Evolutionary conservation across 2,888 invertebrate species (phyloP), one percentile per base, ranked within the genome.

Genomic region (Ariolimax columbianus): DNA sequence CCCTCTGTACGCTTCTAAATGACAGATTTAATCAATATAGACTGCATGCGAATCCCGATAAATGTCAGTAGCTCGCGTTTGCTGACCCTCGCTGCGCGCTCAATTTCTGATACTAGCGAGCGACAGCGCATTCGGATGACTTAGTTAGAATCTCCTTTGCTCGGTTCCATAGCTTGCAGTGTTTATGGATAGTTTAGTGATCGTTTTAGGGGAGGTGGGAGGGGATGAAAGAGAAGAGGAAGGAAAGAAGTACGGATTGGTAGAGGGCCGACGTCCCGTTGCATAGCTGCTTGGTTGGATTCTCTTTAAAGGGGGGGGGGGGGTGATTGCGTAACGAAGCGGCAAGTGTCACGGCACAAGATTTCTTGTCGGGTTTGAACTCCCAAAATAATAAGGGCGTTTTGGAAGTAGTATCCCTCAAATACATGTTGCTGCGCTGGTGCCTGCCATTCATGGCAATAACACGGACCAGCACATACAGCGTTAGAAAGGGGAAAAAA

Each of bases 131-230:
- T 73, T 47, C n/a, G 14, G 43, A 73, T 73, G 43, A 73, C 73
- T 43, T 73, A n/a, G 43, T 73, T 43, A 47, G n/a, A 73, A 73
- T 43, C 73, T 73, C 73, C 43, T 73, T 73, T 73, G 73, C 47
- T 30, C 43, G 43, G 0, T 73, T 11, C 47, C 14, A 6, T 23
- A 70, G 70, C 70, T 36, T 19, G 30, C 38, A 40, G 70, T 70
- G 70, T 36, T 63, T 63, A 63, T 63, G n/a, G 59, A n/a, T 63
- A 63, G 59, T 63, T 63, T 11, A 63, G 59, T 14, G 47, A n/a
- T n/a, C n/a, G n/a, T n/a, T n/a, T n/a, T n/a, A n/a, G n/a, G n/a
- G n/a, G n/a, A n/a, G n/a, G n/a, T n/a, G n/a, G n/a, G n/a, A n/a
- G n/a, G n/a, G n/a, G n/a, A n/a, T n/a, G n/a, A n/a, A n/a, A n/a